Percentiles rank a stretch among this genome's conserved stretches.
These are phyloP conservation scores for Gorsachius magnificus DNA, from an alignment of 2,797 vertebrate species.

Conservation along the genomic window DNA sequence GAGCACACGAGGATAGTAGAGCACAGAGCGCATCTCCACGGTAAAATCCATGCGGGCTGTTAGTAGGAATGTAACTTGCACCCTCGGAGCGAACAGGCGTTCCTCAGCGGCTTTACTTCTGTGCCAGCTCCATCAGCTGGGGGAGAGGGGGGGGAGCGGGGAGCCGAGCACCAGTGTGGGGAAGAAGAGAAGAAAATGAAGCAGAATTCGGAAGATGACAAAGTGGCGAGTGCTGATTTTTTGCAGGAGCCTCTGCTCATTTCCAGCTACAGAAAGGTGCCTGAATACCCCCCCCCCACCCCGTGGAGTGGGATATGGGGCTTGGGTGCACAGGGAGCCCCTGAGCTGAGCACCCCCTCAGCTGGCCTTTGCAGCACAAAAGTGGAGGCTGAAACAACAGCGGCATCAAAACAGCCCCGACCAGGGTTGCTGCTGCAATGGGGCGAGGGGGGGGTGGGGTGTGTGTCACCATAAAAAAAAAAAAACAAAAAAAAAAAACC, in stretches of 20 bases:
- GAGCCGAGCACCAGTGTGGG: background rate
- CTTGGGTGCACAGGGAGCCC: too few species aligned
- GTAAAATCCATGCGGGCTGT: background rate
- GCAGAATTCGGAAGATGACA: conserved; percentile 71
- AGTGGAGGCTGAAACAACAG: background rate
- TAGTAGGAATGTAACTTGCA: background rate
- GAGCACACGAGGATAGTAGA: background rate
- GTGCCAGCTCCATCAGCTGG: background rate
- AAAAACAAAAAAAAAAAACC: too few species aligned
- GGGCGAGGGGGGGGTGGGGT: too few species aligned
- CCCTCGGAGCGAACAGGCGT: background rate
- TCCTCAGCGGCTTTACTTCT: background rate
- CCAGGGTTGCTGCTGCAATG: too few species aligned
- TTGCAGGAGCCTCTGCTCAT: conserved; percentile 83
- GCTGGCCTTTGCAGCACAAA: too few species aligned
- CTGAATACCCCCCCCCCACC: conserved; percentile 58
- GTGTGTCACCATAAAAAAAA: too few species aligned
- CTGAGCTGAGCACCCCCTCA: too few species aligned
- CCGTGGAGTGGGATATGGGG: conserved; percentile 51
- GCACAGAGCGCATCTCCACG: background rate
- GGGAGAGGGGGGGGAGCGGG: too few species aligned
- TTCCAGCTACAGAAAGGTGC: conserved; percentile 87
- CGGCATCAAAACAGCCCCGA: background rate
- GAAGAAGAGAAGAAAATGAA: conserved; percentile 59
- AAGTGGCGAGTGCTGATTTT: conserved; percentile 83